phyloP scores from a whole-genome alignment of 1,140 invertebrate genomes.

The Euglossa dilemma region DNA sequence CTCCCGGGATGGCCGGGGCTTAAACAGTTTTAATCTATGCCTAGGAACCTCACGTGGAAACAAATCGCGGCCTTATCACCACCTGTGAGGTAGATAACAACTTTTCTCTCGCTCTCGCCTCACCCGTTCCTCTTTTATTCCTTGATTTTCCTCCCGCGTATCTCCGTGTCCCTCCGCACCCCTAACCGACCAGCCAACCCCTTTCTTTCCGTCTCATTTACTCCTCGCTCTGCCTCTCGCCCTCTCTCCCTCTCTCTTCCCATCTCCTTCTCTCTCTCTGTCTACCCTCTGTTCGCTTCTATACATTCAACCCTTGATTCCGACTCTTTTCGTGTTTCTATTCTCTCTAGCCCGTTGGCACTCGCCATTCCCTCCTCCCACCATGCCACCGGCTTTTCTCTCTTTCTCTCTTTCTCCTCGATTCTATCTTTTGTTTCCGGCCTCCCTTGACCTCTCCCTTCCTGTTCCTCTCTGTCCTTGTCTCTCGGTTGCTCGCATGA shows the following conservation, averaged over 20 bases:
- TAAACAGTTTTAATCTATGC: slow-evolving; percentile 75
- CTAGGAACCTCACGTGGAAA: slow-evolving; percentile 71
- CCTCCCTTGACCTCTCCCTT: slow-evolving; percentile 45
- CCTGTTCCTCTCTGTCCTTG: slow-evolving; percentile 44
- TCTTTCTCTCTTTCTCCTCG: slow-evolving; percentile 34
- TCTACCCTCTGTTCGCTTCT: background rate
- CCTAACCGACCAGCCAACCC: background rate
- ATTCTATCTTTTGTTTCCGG: slow-evolving; percentile 37
- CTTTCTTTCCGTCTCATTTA: slow-evolving; percentile 31
- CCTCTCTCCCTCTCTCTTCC: background rate
- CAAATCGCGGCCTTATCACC: slow-evolving; percentile 78
- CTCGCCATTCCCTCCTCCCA: background rate
- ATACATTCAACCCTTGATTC: slow-evolving; percentile 22
- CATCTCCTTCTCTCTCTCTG: background rate
- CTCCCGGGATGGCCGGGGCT: slow-evolving; percentile 61
- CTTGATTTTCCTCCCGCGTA: slow-evolving; percentile 24
- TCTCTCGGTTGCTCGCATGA: slow-evolving; percentile 67
- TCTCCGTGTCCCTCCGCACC: no score
- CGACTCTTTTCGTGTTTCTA: slow-evolving; percentile 22
- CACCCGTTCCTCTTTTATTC: slow-evolving; percentile 46
- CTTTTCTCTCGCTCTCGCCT: slow-evolving; percentile 70
- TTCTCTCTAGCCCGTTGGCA: slow-evolving; percentile 22
- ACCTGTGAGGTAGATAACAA: slow-evolving; percentile 76
- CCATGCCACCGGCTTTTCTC: slow-evolving; percentile 19
- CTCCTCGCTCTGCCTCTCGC: background rate